phyloP scores from a whole-genome alignment of 2,797 vertebrate genomes.

The Dermochelys coriacea region DNA sequence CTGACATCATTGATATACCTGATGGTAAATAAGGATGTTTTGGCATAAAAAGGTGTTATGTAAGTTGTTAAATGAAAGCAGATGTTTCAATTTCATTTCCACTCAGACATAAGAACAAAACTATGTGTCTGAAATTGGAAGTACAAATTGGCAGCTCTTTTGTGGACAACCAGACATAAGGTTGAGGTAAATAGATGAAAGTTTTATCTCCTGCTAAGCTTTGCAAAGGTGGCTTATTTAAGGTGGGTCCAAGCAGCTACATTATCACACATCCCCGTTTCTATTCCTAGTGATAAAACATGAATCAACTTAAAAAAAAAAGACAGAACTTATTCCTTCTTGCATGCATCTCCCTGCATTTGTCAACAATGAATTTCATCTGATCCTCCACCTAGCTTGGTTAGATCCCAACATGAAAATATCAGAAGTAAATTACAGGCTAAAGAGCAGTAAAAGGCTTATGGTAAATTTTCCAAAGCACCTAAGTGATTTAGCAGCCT shows the following conservation, averaged over 20 bases:
- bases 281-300: background rate
- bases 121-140: background rate
- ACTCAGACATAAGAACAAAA: background rate
- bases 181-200: background rate
- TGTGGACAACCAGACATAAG: background rate
- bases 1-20: background rate
- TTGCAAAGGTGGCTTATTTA: background rate
- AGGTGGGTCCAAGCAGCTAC: background rate
- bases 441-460: background rate
- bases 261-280: background rate
- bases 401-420: background rate
- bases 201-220: background rate
- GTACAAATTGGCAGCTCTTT: background rate
- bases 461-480: background rate
- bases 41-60: background rate
- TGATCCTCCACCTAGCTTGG: background rate
- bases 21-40: background rate
- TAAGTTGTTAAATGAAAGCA: conserved; percentile 25
- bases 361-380: background rate
- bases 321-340: background rate
- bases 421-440: background rate
- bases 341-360: background rate
- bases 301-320: background rate
- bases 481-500: background rate
- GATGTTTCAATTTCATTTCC: background rate